Conservation (phyloP, 2,797 vertebrate genomes). For the Pyrrhura leucotis region DNA sequence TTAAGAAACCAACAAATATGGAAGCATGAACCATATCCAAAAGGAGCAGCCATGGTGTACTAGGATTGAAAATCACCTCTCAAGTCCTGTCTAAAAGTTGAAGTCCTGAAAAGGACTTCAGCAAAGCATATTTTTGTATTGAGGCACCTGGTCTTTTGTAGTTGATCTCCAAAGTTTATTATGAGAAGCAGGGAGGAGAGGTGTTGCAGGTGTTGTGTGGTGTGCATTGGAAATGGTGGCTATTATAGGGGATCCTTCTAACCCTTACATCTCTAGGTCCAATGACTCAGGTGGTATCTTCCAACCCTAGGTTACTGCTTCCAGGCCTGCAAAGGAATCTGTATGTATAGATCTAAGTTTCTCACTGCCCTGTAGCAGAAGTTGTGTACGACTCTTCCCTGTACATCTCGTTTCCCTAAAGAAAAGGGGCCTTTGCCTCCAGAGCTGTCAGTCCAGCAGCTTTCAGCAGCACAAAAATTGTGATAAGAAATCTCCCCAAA, state of each 20-base stretch:
- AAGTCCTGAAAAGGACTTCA: background rate
- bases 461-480: background rate
- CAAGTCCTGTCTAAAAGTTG: background rate
- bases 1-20: conserved; percentile 67
- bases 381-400: background rate
- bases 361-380: background rate
- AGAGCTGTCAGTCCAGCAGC: background rate
- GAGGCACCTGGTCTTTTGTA: background rate
- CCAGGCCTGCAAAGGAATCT: background rate
- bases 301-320: background rate
- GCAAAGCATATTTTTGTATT: background rate
- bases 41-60: background rate
- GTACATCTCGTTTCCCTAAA: background rate
- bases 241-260: background rate
- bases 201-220: background rate
- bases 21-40: background rate
- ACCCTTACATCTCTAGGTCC: accelerated
- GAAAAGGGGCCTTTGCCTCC: background rate
- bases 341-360: background rate
- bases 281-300: background rate
- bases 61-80: background rate
- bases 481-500: background rate
- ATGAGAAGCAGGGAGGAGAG: background rate
- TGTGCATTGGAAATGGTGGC: background rate
- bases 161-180: background rate